A percentile compares a stretch with the other conserved stretches of the same genome.
Conservation (phyloP, 2,888 invertebrate species). For the Labia minor region DNA sequence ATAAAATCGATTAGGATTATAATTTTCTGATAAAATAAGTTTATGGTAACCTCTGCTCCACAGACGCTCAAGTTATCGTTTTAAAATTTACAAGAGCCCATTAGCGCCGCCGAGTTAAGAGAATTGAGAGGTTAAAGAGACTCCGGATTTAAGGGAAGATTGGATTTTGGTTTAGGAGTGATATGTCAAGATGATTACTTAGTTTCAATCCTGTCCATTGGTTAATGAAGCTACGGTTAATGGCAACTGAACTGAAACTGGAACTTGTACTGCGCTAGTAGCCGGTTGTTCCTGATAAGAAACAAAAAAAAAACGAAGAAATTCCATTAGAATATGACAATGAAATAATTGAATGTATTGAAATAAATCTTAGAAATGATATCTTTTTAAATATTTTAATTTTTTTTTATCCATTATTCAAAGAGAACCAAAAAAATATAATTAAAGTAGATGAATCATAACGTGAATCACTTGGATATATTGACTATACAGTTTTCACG, state of each 20-base stretch:
- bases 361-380: no score
- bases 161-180: not conserved
- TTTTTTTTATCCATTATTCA: no score
- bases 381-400: no score
- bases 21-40: no score
- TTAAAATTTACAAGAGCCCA: not conserved
- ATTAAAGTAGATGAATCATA: no score
- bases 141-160: constrained; percentile 4
- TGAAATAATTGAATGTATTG: no score
- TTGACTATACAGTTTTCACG: no score
- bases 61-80: not conserved
- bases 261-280: not conserved
- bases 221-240: not conserved
- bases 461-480: no score
- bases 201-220: not conserved
- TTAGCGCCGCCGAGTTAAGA: not conserved
- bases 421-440: no score
- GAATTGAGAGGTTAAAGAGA: not conserved
- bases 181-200: not conserved
- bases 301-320: not conserved
- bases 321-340: no score
- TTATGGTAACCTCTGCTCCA: no score
- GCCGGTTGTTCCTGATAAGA: not conserved
- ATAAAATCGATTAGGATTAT: no score
- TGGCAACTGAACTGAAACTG: not conserved